phyloP scores from a whole-genome alignment of 2,888 invertebrate species.

The Platerodrilus igneus region DNA sequence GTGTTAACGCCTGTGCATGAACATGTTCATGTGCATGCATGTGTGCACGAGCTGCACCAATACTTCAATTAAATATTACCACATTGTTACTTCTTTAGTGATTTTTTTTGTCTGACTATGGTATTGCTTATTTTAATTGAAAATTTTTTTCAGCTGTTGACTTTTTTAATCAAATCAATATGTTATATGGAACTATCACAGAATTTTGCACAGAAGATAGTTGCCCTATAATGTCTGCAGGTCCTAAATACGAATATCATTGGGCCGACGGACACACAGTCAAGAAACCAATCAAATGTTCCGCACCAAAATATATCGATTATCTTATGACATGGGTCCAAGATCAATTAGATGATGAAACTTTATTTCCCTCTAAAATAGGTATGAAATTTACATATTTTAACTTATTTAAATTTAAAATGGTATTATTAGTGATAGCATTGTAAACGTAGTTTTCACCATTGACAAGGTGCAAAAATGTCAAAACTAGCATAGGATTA shows the following conservation, averaged over 20 bases:
- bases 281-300: constrained; percentile 98
- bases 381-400: too few relatives aligned
- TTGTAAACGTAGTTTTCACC: too few relatives aligned
- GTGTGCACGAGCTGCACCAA: too few relatives aligned
- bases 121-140: neutral
- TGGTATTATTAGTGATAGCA: neutral
- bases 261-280: constrained; percentile 99
- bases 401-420: constrained; percentile 1
- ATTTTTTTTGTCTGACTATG: too few relatives aligned
- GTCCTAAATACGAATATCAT: constrained; percentile 98
- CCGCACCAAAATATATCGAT: constrained; percentile 98
- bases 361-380: constrained; percentile 96
- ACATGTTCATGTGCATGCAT: too few relatives aligned
- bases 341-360: constrained; percentile 98
- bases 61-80: too few relatives aligned
- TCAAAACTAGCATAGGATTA: too few relatives aligned
- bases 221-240: constrained; percentile 98
- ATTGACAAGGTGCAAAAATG: too few relatives aligned
- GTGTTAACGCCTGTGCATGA: too few relatives aligned
- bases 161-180: constrained; percentile 99
- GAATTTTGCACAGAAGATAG: constrained; percentile 98
- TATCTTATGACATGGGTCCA: constrained; percentile 99
- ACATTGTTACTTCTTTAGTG: too few relatives aligned
- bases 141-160: constrained; percentile 78
- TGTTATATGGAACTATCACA: constrained; percentile 99